Conservation (phyloP, 2,888 invertebrate species). For the Sthenelais limicola region DNA sequence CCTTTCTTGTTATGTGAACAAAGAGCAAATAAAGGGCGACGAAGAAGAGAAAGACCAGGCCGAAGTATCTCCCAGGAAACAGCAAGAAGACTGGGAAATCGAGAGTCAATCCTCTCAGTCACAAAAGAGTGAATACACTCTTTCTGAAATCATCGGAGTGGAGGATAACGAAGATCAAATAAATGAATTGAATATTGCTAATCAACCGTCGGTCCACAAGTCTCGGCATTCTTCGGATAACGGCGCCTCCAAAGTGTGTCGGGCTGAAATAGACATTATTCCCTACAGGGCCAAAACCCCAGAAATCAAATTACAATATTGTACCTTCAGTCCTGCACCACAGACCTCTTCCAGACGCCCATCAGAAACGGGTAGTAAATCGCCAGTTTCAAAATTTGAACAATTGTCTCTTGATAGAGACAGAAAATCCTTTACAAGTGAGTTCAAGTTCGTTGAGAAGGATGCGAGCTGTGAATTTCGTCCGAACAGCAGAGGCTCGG, state of each 20-base stretch:
- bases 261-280: conserved; percentile 8
- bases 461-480: too few relatives aligned
- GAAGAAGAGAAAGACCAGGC: conserved; percentile 51
- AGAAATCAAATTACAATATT: too few relatives aligned
- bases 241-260: not conserved
- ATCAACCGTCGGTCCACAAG: not conserved
- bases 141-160: conserved; percentile 24
- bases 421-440: conserved; percentile 19
- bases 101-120: conserved; percentile 36
- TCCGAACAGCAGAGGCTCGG: too few relatives aligned
- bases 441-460: conserved; percentile 10
- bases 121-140: conserved; percentile 10
- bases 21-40: conserved; percentile 5
- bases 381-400: conserved; percentile 30
- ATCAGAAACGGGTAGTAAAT: conserved; percentile 11
- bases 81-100: conserved; percentile 49
- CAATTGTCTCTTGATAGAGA: conserved; percentile 2
- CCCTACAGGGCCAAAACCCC: conserved; percentile 26
- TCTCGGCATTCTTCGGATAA: not conserved
- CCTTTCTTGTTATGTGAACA: conserved; percentile 11
- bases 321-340: not conserved
- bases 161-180: not conserved
- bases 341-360: not conserved
- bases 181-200: not conserved
- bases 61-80: conserved; percentile 48